phyloP scores from a whole-genome alignment of 2,113 vertebrate genomes.

The Poeciliopsis turrubarensis region DNA sequence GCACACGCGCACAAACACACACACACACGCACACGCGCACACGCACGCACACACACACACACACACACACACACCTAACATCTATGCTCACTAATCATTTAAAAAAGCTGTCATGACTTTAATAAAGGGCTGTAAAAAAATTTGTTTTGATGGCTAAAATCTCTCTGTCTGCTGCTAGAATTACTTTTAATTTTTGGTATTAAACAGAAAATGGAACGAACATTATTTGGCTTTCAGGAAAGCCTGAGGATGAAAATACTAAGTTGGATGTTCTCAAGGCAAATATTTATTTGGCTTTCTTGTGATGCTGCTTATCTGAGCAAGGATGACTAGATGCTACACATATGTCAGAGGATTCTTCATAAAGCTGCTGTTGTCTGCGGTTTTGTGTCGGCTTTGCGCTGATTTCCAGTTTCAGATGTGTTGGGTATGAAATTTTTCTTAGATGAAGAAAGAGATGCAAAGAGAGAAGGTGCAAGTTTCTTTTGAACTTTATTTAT shows the following conservation, averaged over 20 bases:
- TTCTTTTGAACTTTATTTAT: not conserved
- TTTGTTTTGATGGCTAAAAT: slow-evolving; percentile 14
- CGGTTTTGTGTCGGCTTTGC: slow-evolving; percentile 15
- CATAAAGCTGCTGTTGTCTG: slow-evolving; percentile 19
- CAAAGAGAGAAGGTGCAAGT: slow-evolving; percentile 4
- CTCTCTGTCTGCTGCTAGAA: slow-evolving; percentile 7
- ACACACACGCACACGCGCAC: slow-evolving; percentile 19
- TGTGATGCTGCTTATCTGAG: slow-evolving; percentile 18
- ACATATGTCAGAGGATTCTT: slow-evolving; percentile 25
- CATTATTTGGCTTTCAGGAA: not conserved
- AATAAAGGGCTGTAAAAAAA: slow-evolving; percentile 20
- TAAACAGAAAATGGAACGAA: slow-evolving; percentile 12
- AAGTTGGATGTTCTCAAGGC: slow-evolving; percentile 17
- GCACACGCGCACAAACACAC: slow-evolving; percentile 16
- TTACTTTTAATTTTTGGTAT: not conserved
- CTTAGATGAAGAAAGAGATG: not conserved
- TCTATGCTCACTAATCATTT: slow-evolving; percentile 29
- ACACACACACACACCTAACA: slow-evolving; percentile 17
- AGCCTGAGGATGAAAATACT: not conserved
- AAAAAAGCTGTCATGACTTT: slow-evolving; percentile 30
- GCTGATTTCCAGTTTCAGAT: slow-evolving; percentile 21
- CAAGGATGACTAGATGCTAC: slow-evolving; percentile 23
- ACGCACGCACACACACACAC: not conserved
- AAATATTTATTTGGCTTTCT: slow-evolving; percentile 27
- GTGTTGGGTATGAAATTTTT: slow-evolving; percentile 16